Evolutionary conservation across 2,888 invertebrate genomes (phyloP).

Genomic region (Gastracanthus pulcherrimus): DNA sequence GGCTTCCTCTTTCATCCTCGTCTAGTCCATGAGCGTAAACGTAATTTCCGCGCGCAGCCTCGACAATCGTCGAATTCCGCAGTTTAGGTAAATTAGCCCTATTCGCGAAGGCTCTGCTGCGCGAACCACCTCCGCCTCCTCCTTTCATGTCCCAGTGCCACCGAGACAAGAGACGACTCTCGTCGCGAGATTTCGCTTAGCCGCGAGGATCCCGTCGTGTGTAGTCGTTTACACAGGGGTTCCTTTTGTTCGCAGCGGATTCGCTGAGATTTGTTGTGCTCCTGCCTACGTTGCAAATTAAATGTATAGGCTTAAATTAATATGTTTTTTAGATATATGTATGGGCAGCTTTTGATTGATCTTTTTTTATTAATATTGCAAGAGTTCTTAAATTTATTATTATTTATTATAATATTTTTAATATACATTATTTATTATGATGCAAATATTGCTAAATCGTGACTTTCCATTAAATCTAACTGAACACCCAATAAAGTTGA

Average conservation of each 20-base stretch:
- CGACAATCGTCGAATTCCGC: constrained; percentile 37
- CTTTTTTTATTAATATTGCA: no score
- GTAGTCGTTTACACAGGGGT: no score
- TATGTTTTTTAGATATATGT: not conserved
- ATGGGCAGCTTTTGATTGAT: no score
- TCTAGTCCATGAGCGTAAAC: not conserved
- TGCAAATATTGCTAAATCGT: no score
- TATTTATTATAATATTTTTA: no score
- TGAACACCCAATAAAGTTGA: not conserved
- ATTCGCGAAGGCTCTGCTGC: not conserved
- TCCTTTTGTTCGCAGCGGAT: constrained; percentile 8
- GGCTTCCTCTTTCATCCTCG: not conserved
- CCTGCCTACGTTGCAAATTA: no score
- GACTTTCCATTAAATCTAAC: no score
- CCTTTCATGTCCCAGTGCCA: no score
- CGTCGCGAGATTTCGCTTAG: constrained; percentile 7
- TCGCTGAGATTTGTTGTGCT: not conserved
- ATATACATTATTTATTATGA: no score
- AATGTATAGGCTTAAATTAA: no score
- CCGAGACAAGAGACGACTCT: not conserved
- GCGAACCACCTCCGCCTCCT: not conserved
- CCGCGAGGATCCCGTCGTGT: not conserved
- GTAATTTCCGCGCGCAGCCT: constrained; percentile 18
- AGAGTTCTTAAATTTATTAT: no score
- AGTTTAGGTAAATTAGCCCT: constrained; percentile 49